Base-by-base conservation (phyloP, 2,113 vertebrate species). In the Grantiella picta region DNA sequence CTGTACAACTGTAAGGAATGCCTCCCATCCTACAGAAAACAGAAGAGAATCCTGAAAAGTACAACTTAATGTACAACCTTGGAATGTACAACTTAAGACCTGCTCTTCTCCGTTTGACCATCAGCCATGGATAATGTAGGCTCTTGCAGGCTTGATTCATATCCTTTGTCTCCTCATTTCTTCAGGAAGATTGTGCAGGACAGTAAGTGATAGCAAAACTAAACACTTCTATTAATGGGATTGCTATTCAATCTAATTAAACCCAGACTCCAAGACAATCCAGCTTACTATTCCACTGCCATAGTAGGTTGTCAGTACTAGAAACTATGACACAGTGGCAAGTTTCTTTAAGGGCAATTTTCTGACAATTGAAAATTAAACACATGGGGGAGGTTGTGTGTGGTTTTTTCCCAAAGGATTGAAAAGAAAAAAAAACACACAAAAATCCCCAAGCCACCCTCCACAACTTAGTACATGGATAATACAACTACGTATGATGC, bases 241-340 rank as follows among this genome's bases (percentile, higher is more conserved):
- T 82, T 95, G 71, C 76, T 73, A 79, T 88, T 64, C 71, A 86
- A 88, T 89, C 73, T 90, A 92, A 95, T 89, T 60, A 95, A 95
- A 91, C 25, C 50, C 33, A 69, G 59, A 80, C 53, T 47, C 27
- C 23, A 73, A 52, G 47, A 77, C 75, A 91, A 91, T 59, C 54
- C 81, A 85, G 70, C 24, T 92, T 84, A 70, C 66, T 79, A 61
- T 57, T 56, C 44, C 17, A 56, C 56, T 66, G 27, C 17, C 31
- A 69, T 6, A 70, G 54, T 1, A 57, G 9, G 18, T 27, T 40
- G 36, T 72, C 36, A 72, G 35, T 38, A 65, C 7, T 33, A 53
- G 22, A 54, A 72, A 49, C 47, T 49, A 9, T 18, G 8, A 73
- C 57, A 56, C 14, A 69, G 42, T 3, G 11, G 1, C 21, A 53